Evolutionary conservation across 2,888 invertebrate genomes (phyloP).

Genomic region (Parelbella ahira): DNA sequence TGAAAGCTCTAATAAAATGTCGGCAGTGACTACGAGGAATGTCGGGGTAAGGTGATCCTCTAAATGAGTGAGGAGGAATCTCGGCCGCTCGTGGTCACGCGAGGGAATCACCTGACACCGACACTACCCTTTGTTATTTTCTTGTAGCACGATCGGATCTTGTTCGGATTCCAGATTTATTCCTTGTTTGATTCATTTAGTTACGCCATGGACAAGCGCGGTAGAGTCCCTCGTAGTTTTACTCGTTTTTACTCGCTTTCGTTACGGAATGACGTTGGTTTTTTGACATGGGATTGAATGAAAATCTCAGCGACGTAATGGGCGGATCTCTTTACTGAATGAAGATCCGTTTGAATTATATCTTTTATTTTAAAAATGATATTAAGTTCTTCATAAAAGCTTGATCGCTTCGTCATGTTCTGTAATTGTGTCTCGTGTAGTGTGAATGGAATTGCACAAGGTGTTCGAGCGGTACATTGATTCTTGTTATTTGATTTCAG

Average conservation of each 20-base stretch:
- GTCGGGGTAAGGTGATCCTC: constrained; percentile 63
- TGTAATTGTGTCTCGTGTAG: constrained; percentile 2
- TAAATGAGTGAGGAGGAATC: constrained; percentile 59
- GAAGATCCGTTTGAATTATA: not conserved
- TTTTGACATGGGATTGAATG: constrained; percentile 10
- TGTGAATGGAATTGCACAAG: not conserved
- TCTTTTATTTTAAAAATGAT: too few species aligned
- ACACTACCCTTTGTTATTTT: constrained; percentile 53
- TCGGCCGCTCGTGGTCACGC: constrained; percentile 60
- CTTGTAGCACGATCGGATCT: constrained; percentile 50
- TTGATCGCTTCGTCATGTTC: constrained; percentile 8
- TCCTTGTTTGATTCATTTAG: constrained; percentile 41
- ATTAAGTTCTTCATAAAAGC: too few species aligned
- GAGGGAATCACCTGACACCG: constrained; percentile 64
- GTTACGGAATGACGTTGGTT: constrained; percentile 3
- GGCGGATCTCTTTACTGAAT: constrained; percentile 1
- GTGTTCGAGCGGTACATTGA: too few species aligned
- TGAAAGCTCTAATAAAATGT: constrained; percentile 52
- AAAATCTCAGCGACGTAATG: not conserved
- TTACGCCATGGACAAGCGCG: constrained; percentile 28
- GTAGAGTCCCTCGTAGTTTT: constrained; percentile 1
- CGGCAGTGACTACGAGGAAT: constrained; percentile 53
- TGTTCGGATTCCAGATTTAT: constrained; percentile 53
- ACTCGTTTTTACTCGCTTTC: constrained; percentile 10
- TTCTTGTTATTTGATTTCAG: too few species aligned